Evolutionary conservation across 2,113 vertebrate genomes (phyloP).

Genomic region (Eulacestoma nigropectus): DNA sequence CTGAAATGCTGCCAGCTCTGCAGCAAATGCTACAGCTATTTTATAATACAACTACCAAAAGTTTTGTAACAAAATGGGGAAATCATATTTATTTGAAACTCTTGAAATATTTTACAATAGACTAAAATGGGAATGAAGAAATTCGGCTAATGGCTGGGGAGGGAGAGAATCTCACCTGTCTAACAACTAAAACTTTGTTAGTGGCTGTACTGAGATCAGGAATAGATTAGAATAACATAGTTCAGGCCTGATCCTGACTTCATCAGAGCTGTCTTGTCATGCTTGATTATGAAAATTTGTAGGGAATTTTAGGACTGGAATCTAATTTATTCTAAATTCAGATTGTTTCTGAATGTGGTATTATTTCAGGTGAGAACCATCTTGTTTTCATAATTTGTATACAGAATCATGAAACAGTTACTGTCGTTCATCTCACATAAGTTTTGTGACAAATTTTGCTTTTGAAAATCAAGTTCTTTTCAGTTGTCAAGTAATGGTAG

Average conservation of each 20-base stretch:
- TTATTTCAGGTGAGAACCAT: neutral
- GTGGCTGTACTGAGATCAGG: neutral
- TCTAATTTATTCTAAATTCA: neutral
- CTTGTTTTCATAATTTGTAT: neutral
- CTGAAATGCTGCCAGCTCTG: neutral
- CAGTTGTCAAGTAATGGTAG: neutral
- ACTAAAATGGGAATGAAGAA: neutral
- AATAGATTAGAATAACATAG: neutral
- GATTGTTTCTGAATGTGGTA: neutral
- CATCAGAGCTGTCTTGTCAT: neutral
- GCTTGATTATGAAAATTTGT: neutral
- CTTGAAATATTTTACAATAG: neutral
- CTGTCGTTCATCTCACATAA: neutral
- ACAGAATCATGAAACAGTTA: neutral
- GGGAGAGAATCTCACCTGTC: neutral
- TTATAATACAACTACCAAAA: neutral
- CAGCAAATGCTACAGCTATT: neutral
- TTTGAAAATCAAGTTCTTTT: neutral
- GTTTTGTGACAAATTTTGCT: neutral
- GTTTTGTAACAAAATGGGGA: neutral
- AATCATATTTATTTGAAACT: neutral
- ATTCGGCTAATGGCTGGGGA: neutral
- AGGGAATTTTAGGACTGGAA: neutral
- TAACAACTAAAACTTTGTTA: neutral
- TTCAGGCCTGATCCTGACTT: neutral